Evolutionary conservation across 2,797 vertebrate species (phyloP).

Genomic region (Eleutherodactylus coqui): DNA sequence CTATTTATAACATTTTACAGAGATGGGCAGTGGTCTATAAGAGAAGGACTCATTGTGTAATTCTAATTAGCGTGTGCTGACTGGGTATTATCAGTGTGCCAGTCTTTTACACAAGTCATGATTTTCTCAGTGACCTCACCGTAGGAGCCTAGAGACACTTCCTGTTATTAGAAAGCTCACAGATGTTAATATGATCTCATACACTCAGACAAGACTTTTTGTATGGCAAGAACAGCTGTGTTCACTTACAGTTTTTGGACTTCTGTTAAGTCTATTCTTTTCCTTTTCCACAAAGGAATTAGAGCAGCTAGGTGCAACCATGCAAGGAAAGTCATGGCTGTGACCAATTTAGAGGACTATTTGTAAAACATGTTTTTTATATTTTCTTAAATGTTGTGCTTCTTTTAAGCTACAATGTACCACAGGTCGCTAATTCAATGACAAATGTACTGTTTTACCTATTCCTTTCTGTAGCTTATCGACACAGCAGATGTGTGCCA

Average conservation of each 20-base stretch:
- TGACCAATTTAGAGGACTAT: neutral
- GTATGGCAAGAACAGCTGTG: slow-evolving; percentile 29
- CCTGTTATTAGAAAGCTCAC: slow-evolving; percentile 41
- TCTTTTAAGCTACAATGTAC: neutral
- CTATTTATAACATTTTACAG: neutral
- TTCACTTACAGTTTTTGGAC: slow-evolving; percentile 23
- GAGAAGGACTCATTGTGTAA: neutral
- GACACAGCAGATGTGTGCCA: neutral
- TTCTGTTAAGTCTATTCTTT: slow-evolving; percentile 13
- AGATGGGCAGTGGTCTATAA: neutral
- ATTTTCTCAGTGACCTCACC: slow-evolving; percentile 33
- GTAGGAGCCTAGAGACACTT: slow-evolving; percentile 18
- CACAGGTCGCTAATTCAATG: neutral
- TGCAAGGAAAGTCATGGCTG: neutral
- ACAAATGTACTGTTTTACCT: neutral
- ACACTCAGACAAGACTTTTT: neutral
- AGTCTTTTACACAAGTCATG: neutral
- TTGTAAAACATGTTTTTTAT: slow-evolving; percentile 12
- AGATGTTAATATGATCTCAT: slow-evolving; percentile 48
- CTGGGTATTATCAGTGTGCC: neutral
- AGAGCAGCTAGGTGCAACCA: neutral
- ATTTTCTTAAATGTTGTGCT: slow-evolving; percentile 10
- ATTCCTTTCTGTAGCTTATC: neutral
- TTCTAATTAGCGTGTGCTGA: neutral
- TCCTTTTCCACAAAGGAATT: neutral